phyloP scores from a whole-genome alignment of 2,797 vertebrate species.

The Amniataba percoides region DNA sequence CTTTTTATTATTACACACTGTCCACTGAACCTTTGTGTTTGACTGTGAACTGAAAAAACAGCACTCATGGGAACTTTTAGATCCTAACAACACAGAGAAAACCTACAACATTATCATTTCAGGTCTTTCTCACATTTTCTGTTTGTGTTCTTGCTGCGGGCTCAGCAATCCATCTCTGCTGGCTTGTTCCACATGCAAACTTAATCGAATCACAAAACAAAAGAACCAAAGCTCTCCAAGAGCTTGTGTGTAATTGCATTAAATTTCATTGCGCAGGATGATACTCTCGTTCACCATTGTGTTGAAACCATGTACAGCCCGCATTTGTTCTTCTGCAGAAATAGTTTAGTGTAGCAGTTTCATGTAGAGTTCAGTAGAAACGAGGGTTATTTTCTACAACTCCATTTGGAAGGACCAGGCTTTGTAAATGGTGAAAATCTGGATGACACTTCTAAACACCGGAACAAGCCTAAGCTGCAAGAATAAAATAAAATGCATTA shows the following conservation, averaged over 20 bases:
- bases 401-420: constrained; percentile 6
- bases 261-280: constrained; percentile 60
- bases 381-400: constrained; percentile 14
- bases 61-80: constrained; percentile 1
- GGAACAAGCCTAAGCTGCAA: background rate
- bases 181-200: constrained; percentile 67
- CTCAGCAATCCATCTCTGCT: constrained; percentile 50
- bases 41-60: constrained; percentile 7
- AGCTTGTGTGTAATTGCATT: constrained; percentile 69
- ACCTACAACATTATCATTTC: constrained; percentile 44
- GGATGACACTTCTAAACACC: too few species aligned
- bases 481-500: background rate
- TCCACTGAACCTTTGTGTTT: constrained; percentile 15
- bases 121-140: constrained; percentile 40
- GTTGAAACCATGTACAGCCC: constrained; percentile 41
- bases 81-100: constrained; percentile 30
- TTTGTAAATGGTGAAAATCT: background rate
- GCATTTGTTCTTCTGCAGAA: constrained; percentile 21
- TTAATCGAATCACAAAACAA: constrained; percentile 73
- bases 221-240: constrained; percentile 56
- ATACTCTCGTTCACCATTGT: constrained; percentile 52
- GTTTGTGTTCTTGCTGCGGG: constrained; percentile 44
- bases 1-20: background rate
- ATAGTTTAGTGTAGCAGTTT: background rate
- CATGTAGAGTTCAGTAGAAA: background rate